Base-by-base conservation (phyloP, 2,113 vertebrate genomes). In the Polypterus bichir region DNA sequence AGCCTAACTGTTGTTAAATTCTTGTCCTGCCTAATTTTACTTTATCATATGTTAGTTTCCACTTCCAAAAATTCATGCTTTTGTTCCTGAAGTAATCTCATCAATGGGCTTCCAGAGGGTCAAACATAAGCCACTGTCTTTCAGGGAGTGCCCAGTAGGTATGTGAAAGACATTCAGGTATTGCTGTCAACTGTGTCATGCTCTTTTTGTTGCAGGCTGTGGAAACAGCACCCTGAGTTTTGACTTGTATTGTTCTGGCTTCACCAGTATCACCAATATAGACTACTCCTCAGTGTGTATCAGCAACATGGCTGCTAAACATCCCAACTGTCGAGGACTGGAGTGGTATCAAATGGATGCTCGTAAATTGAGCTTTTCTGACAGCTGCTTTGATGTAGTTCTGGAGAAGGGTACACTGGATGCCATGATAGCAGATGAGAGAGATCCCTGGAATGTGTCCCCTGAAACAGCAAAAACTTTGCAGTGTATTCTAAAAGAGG, bases 381-480 rank as follows among this genome's bases (percentile, higher is more conserved):
- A 82, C 0, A 70, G 69, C 3, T 72, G 83, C 62, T 98, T 95
- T 1, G 87, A 96, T 1, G 84, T 92, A 9, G 80, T 97, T 47
- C 76, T 98, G 1, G 92, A 97, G 75, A 96, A 97, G 66, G 92
- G 91, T 58, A 93, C 86, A 0, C 76, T 97, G 47, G 94, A 97
- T 4, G 89, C 91, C 70, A 76, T 95, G 64, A 74, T 92, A 81
- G 91, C 89, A 71, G 89, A 84, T 7, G 91, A 94, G 69, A 88
- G 49, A 1, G 85, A 93, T 54, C 92, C 91, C 0, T 96, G 92
- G 92, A 64, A 69, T 0, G 69, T 92, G 46, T 91, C 91, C 0
- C 63, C 77, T 1, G 77, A 75, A 62, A 85, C 85, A 0, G 47
- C 76, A 0, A 55, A 68, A 2, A 73, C 83, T 0, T 74, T 95